Conservation (phyloP, 2,888 invertebrate species). For the Cephus sareptanus region DNA sequence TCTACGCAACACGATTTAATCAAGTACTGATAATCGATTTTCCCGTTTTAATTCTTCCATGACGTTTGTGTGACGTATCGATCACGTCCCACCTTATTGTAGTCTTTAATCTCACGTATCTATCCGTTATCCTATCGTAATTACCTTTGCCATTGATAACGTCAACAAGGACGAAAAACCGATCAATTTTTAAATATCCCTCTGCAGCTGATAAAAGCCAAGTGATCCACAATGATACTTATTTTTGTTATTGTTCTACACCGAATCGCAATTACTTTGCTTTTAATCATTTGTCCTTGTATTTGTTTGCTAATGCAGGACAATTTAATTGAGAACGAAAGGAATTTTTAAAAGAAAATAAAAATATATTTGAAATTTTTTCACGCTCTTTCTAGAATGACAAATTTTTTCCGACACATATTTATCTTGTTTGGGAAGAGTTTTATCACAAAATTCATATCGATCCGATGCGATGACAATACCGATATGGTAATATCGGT, state of each 20-base stretch:
- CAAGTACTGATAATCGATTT: neutral
- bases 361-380: too few relatives aligned
- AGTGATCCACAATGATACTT: neutral
- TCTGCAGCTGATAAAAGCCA: neutral
- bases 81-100: constrained; percentile 15
- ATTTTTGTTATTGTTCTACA: neutral
- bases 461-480: neutral
- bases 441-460: neutral
- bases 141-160: neutral
- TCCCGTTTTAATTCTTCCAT: neutral
- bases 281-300: neutral
- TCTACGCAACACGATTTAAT: neutral
- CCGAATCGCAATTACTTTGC: too few relatives aligned
- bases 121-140: neutral
- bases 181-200: neutral
- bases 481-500: neutral
- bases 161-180: neutral
- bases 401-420: neutral
- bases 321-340: neutral
- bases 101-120: constrained; percentile 4
- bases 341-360: too few relatives aligned
- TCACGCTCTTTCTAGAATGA: neutral
- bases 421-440: neutral
- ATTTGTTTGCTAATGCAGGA: neutral
- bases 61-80: constrained; percentile 32